phyloP scores from a whole-genome alignment of 1,140 invertebrate species.

The silkworm (Bombyx mori) region ASM3026992v2 NC_085110.1:4306001-4306500 shows the following conservation, averaged over 20 bases:
- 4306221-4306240: slow-evolving; percentile 91
- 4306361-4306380: slow-evolving; percentile 96
- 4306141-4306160: slow-evolving; percentile 95
- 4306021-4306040: neutral
- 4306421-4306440: slow-evolving; percentile 89
- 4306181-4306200: slow-evolving; percentile 84
- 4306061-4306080: slow-evolving; percentile 95
- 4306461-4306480: slow-evolving; percentile 85
- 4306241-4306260: slow-evolving; percentile 88
- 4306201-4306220: slow-evolving; percentile 87
- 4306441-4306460: slow-evolving; percentile 98
- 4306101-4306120: slow-evolving; percentile 91
- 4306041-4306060: slow-evolving; percentile 86
- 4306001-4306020: neutral
- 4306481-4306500: slow-evolving; percentile 93
- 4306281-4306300: slow-evolving; percentile 89
- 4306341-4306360: slow-evolving; percentile 95
- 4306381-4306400: slow-evolving; percentile 96
- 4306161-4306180: slow-evolving; percentile 87
- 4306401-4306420: slow-evolving; percentile 97
- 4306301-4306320: slow-evolving; percentile 92
- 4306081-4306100: slow-evolving; percentile 96
- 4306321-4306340: slow-evolving; percentile 92
- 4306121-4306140: slow-evolving; percentile 87
- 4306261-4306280: slow-evolving; percentile 93